phyloP scores from a whole-genome alignment of 2,797 vertebrate species.

The Neosilurus mollespiculum region DNA sequence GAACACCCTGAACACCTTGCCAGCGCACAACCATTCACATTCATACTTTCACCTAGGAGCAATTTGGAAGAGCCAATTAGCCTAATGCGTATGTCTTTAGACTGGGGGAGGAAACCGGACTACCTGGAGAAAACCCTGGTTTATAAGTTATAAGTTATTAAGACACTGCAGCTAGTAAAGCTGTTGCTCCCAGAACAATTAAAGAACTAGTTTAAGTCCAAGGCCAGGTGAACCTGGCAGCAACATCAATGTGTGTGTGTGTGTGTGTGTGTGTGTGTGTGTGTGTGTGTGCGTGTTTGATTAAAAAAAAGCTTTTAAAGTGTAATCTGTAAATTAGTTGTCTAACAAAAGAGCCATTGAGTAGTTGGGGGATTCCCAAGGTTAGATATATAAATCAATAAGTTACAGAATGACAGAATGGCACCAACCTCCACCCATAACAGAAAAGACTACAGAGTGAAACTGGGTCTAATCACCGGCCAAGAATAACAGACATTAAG shows the following conservation, averaged over 20 bases:
- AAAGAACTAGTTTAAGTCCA: slow-evolving; percentile 15
- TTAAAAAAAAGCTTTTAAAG: slow-evolving; percentile 34
- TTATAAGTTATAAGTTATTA: neutral
- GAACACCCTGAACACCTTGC: too few species aligned
- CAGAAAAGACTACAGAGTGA: slow-evolving; percentile 23
- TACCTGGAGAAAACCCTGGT: too few species aligned
- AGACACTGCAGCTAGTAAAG: neutral
- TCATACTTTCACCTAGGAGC: too few species aligned
- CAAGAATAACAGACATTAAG: slow-evolving; percentile 32
- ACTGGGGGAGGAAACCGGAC: too few species aligned
- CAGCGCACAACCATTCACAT: too few species aligned
- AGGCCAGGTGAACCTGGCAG: slow-evolving; percentile 38
- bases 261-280: neutral
- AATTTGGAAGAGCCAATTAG: too few species aligned
- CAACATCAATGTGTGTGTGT: neutral
- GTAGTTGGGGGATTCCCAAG: slow-evolving; percentile 18
- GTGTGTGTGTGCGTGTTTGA: slow-evolving; percentile 6
- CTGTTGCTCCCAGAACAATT: slow-evolving; percentile 12
- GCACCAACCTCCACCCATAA: neutral
- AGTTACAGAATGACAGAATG: slow-evolving; percentile 31
- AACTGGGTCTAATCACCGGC: slow-evolving; percentile 15
- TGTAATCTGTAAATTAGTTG: slow-evolving; percentile 53
- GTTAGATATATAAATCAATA: slow-evolving; percentile 30
- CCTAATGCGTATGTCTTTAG: too few species aligned
- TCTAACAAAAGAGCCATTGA: slow-evolving; percentile 43